These are phyloP conservation scores for Phymastichus coffea DNA, from an alignment of 1,140 invertebrate species.

Conservation along the genomic window DNA sequence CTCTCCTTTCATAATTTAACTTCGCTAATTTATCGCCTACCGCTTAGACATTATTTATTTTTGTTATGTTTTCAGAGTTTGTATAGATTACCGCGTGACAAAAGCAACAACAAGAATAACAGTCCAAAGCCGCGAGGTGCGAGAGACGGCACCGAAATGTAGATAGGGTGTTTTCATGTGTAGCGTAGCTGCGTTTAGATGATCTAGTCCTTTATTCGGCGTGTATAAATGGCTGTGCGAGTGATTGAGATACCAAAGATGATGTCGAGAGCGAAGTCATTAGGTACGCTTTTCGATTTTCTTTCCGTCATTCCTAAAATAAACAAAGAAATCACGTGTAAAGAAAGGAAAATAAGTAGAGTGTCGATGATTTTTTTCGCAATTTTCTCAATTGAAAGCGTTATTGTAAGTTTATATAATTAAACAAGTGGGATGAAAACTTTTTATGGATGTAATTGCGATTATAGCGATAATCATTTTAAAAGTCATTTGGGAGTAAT, in stretches of 20 bases:
- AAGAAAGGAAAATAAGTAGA: no score
- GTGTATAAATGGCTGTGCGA: constrained; percentile 36
- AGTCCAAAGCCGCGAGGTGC: constrained; percentile 26
- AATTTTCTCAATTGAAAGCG: constrained; percentile 11
- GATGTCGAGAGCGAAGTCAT: not conserved
- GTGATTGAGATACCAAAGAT: constrained; percentile 30
- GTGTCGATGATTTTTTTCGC: no score
- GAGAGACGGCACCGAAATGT: constrained; percentile 36
- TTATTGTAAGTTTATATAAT: constrained; percentile 24
- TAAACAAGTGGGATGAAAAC: constrained; percentile 5
- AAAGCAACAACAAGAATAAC: no score
- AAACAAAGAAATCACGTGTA: no score
- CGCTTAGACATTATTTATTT: constrained; percentile 24
- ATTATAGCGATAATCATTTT: constrained; percentile 28
- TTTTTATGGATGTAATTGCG: constrained; percentile 27
- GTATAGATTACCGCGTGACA: not conserved
- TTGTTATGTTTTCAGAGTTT: constrained; percentile 27
- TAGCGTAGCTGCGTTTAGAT: constrained; percentile 51
- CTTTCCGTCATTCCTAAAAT: no score
- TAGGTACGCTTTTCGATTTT: no score
- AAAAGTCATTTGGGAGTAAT: constrained; percentile 22
- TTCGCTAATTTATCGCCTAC: no score
- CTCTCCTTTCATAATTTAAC: no score
- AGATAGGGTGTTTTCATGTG: constrained; percentile 58
- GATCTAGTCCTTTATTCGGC: constrained; percentile 51